Base-by-base conservation (phyloP, 1,140 invertebrate species). In the Dendroctonus valens region DNA sequence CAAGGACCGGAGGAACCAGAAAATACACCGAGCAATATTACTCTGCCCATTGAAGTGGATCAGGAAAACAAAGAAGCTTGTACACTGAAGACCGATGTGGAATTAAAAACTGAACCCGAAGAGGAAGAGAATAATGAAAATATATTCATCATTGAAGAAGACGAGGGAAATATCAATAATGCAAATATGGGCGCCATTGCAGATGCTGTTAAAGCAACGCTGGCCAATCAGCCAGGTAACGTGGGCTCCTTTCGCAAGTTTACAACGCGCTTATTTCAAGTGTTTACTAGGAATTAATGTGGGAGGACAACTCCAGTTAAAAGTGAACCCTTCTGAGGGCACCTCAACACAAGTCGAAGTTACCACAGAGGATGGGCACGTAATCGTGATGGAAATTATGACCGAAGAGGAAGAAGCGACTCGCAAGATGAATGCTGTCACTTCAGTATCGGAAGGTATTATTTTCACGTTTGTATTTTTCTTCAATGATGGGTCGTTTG, bases 21-120 rank as follows among this genome's bases (percentile, higher is more conserved):
- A 51, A 71, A 73, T 14, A 66, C 71, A 49, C 73, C 75, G 6
- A 81, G 80, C 63, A 83, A 81, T 54, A 85, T 85, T 41, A 78
- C 77, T n/a, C 58, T 79, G 42, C 72, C 76, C 0, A 5, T 61
- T 11, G 75, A 77, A 66, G 63, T 71, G 9, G 74, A 78, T 57
- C 26, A 64, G 39, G 51, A 70, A 7, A 76, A 74, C 55, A 78
- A 75, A 67, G 72, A 73, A 51, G 75, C 75, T 14, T 78, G 76
- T 59, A 78, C 76, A 5, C 64, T 78, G 49, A 70, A 70, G 50
- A 71, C 68, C n/a, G 44, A 55, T 37, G 40, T 58, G 7, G 48
- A 70, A 41, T 38, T 73, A 15, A 74, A 73, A 53, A 65, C 65
- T 48, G 75, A 76, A 57, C 59, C 69, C 5, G 63, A 72, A 38